A percentile compares a stretch with the other conserved stretches of the same genome.
Evolutionary conservation across 2,113 vertebrate species (phyloP).

Genomic region (Tragelaphus buxtoni): DNA sequence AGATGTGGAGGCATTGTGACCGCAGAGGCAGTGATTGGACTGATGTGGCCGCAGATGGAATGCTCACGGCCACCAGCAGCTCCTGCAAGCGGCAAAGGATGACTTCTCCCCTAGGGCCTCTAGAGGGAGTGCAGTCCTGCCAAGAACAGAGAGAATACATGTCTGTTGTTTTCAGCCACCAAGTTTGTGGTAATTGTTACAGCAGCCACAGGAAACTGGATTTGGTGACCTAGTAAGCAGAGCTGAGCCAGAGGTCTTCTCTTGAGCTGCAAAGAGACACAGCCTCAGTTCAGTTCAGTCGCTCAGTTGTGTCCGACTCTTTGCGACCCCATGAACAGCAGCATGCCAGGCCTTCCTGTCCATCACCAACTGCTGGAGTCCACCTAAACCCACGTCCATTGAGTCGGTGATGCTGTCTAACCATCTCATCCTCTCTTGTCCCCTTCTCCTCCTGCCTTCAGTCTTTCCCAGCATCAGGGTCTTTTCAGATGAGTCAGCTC

Average conservation of each 20-base stretch:
- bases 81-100: background rate
- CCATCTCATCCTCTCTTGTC: background rate
- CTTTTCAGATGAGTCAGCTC: background rate
- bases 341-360: background rate
- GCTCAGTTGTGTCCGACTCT: background rate
- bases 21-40: background rate
- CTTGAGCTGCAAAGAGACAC: background rate
- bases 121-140: background rate
- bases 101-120: background rate
- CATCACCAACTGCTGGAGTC: background rate
- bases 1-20: background rate
- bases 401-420: background rate
- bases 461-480: background rate
- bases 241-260: background rate
- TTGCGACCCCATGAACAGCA: background rate
- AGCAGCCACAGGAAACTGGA: background rate
- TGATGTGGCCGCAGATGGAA: background rate
- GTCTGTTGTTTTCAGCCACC: background rate
- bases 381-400: background rate
- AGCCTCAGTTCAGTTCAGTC: background rate
- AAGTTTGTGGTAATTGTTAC: background rate
- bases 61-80: background rate
- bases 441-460: background rate
- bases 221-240: background rate
- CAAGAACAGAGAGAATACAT: background rate